Conservation (phyloP, 1,140 invertebrate species). For the Drosophila rhopaloa region DNA sequence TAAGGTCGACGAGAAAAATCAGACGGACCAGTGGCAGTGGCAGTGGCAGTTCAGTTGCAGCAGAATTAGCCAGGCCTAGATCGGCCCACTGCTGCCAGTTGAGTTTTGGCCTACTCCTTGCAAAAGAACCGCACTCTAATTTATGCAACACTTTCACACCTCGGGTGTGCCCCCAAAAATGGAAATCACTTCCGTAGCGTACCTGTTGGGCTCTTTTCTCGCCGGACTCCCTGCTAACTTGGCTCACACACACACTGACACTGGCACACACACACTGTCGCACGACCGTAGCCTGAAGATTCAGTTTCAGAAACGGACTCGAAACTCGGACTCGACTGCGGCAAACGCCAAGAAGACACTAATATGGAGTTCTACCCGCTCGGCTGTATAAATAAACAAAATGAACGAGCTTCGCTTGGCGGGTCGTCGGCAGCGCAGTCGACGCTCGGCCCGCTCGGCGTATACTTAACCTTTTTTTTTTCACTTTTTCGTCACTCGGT, state of each 20-base stretch:
- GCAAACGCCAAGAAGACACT: constrained; percentile 83
- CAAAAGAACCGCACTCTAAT: constrained; percentile 19
- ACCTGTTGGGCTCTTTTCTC: constrained; percentile 47
- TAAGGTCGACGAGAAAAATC: constrained; percentile 83
- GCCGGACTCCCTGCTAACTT: constrained; percentile 23
- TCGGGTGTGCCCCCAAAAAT: constrained; percentile 1
- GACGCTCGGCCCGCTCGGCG: constrained; percentile 24
- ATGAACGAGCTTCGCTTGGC: constrained; percentile 59
- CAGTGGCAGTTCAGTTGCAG: constrained; percentile 10
- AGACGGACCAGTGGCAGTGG: constrained; percentile 42
- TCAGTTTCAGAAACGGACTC: constrained; percentile 19
- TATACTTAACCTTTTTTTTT: constrained; percentile 32
- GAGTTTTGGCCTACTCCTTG: constrained; percentile 10
- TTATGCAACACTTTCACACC: constrained; percentile 58
- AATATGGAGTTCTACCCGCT: constrained; percentile 80
- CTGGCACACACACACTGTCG: constrained; percentile 48
- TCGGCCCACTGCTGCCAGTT: neutral
- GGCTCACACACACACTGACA: constrained; percentile 31
- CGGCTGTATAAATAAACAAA: constrained; percentile 84
- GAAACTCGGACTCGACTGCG: constrained; percentile 70
- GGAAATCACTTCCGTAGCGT: constrained; percentile 72
- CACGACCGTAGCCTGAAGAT: constrained; percentile 23
- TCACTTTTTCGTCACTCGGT: constrained; percentile 31
- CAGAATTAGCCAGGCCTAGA: constrained; percentile 10
- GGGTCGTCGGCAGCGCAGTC: constrained; percentile 44